phyloP scores from a whole-genome alignment of 35 echinoderm and acorn worm genomes.

The Apostichopus californicus region DNA sequence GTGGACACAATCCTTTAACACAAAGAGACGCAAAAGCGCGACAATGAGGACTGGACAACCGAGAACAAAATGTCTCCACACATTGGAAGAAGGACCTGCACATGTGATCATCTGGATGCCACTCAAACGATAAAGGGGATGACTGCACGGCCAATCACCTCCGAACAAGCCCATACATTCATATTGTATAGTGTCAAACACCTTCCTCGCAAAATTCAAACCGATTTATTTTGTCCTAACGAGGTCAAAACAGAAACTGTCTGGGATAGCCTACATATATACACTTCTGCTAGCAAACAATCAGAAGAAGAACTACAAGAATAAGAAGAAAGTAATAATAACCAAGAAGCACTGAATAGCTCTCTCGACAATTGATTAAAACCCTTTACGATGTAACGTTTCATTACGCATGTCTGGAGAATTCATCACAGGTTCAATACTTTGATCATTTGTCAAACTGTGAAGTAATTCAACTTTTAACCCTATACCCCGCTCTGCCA shows the following conservation, averaged over 20 bases:
- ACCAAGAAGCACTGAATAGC: not conserved
- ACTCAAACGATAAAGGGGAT: not conserved
- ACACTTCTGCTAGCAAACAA: not conserved
- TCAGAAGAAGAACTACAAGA: not conserved
- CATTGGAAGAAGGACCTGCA: too few relatives aligned
- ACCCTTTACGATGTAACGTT: not conserved
- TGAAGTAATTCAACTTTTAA: not conserved
- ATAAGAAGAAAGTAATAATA: not conserved
- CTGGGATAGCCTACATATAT: not conserved
- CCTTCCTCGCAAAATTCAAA: not conserved
- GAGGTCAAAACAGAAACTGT: not conserved
- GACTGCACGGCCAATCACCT: not conserved
- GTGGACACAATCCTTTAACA: too few relatives aligned
- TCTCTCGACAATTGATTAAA: not conserved
- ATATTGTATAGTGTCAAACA: not conserved
- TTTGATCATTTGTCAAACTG: not conserved
- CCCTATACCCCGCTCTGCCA: not conserved
- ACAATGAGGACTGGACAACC: too few relatives aligned
- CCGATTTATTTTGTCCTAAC: not conserved
- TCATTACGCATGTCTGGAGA: not conserved
- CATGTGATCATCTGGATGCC: too few relatives aligned
- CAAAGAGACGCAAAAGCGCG: too few relatives aligned
- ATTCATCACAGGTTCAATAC: not conserved
- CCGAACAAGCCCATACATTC: not conserved
- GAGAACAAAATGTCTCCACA: too few relatives aligned